Base-by-base conservation (phyloP, 2,797 vertebrate species). In the Anguilla marmorata region DNA sequence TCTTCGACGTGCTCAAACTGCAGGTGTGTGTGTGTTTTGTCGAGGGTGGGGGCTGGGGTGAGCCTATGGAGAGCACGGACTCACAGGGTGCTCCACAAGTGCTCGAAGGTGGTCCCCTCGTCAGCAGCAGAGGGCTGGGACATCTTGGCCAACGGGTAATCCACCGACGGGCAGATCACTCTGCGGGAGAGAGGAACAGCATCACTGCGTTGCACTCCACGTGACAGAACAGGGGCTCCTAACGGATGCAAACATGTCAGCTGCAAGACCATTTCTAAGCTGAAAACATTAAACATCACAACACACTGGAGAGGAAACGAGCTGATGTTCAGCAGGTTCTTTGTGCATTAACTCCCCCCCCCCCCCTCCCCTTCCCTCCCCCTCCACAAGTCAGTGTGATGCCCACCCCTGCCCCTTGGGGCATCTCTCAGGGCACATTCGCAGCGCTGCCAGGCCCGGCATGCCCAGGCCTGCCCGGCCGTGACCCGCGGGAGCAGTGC, bases 1-100 rank as follows among this genome's bases (percentile, higher is more conserved):
- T 45, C 58, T 63, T 30, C 7, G 66, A 69, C 45, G n/a, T 12
- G 45, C 69, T 14, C 6, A 12, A 50, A 52, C 24, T 3, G 50
- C 1, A 50, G 30, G 72, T 82, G 69, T n/a, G 63, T 27, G 6
- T 8, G 63, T 27, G 63, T 8, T 24, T 45, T 5, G 41, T 45
- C 3, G 41, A 45, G 41, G 41, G 41, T 45, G 41, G 41, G 41
- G 7, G 45, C 30, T 21, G 30, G 30, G 41, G 52, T 2, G 50
- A 54, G 19, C 5, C 19, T 21, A 69, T n/a, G 58, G 85, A 45
- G 69, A 37, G 21, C 45, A 5, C 27, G 87, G 86, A 98, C 98
- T 99, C 92, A 99, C 98, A 99, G 93, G 0, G 97, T 97, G 92
- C 96, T 98, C 98, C 98, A 99, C 90, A 99, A 97, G 91, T 99